Evolutionary conservation across 2,888 invertebrate species (phyloP).

Genomic region (Altica lythri): DNA sequence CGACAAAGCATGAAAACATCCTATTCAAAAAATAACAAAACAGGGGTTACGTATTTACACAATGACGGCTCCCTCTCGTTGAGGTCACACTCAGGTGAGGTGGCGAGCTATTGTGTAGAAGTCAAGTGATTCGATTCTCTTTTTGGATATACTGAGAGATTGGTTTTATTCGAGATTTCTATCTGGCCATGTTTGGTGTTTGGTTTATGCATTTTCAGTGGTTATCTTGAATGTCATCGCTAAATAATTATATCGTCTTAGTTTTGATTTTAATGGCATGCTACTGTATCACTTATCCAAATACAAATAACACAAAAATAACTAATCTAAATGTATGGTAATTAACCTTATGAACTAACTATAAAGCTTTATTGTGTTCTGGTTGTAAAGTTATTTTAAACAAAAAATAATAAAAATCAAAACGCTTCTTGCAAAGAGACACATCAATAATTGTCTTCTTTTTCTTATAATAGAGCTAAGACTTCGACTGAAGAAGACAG

Average conservation of each 20-base stretch:
- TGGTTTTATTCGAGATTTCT: slow-evolving; percentile 32
- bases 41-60: slow-evolving; percentile 25
- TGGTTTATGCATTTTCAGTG: slow-evolving; percentile 12
- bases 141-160: slow-evolving; percentile 31
- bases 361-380: no score
- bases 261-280: no score
- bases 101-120: slow-evolving; percentile 46
- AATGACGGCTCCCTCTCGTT: slow-evolving; percentile 30
- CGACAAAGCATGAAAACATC: slow-evolving; percentile 53
- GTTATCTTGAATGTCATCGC: slow-evolving; percentile 40
- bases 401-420: no score
- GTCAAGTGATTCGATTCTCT: slow-evolving; percentile 51
- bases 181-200: slow-evolving; percentile 21
- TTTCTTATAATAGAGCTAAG: no score
- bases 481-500: no score
- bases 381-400: no score
- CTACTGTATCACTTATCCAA: no score
- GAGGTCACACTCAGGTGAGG: slow-evolving; percentile 42
- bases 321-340: no score
- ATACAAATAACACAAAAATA: no score
- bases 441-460: no score
- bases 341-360: no score
- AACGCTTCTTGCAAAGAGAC: no score
- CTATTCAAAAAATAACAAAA: slow-evolving; percentile 40
- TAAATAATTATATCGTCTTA: slow-evolving; percentile 34